A percentile compares a stretch with the other conserved stretches of the same genome.
Conservation (phyloP, 2,113 vertebrate genomes). For the Echinops telfairi region DNA sequence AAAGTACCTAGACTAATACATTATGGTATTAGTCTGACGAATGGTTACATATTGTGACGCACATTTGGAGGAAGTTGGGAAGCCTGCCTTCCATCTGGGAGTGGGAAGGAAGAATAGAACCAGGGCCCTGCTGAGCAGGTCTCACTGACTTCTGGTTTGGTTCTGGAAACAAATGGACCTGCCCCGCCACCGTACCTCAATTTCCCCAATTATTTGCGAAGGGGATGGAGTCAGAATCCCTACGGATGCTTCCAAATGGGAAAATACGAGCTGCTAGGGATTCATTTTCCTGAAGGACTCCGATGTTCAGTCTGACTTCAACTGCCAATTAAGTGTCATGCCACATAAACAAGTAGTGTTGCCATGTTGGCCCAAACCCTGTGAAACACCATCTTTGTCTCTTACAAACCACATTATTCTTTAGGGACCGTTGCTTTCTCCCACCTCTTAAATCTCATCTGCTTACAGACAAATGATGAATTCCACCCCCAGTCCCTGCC, state of each 20-base stretch:
- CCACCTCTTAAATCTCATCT: not conserved
- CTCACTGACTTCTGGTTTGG: too few species aligned
- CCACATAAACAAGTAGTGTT: conserved; percentile 58
- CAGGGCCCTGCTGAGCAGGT: not conserved
- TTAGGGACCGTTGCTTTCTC: not conserved
- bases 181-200: not conserved
- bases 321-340: conserved; percentile 72
- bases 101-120: not conserved
- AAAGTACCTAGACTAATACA: too few species aligned
- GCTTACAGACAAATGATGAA: not conserved
- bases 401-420: conserved; percentile 49
- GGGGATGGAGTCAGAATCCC: not conserved
- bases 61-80: not conserved
- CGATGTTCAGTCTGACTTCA: conserved; percentile 33
- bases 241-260: not conserved
- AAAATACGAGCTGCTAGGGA: not conserved
- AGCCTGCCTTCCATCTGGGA: not conserved
- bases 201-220: not conserved
- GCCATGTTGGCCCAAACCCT: conserved; percentile 58
- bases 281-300: conserved; percentile 35
- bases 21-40: too few species aligned
- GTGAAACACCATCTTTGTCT: conserved; percentile 52
- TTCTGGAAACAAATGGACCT: conserved; percentile 1
- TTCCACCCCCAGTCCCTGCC: not conserved
- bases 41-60: too few species aligned